phyloP scores from a whole-genome alignment of 1,140 invertebrate genomes.

The Hetaerina americana region DNA sequence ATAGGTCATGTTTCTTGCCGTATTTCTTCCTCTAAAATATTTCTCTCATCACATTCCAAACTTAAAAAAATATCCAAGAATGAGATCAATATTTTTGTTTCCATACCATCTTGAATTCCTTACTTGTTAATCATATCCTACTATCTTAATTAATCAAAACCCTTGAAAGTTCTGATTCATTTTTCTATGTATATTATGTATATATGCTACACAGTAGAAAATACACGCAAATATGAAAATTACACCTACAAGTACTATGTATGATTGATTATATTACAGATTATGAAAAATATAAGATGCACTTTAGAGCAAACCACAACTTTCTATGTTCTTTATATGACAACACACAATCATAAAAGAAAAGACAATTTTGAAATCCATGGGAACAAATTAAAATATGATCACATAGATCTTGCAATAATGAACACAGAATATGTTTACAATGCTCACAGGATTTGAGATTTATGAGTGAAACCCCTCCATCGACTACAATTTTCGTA shows the following conservation, averaged over 20 bases:
- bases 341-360: not conserved
- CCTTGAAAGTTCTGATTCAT: not conserved
- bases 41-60: not conserved
- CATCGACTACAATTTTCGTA: not conserved
- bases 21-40: not conserved
- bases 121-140: constrained; percentile 1
- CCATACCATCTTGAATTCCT: not conserved
- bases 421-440: no score
- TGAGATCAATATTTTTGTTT: constrained; percentile 5
- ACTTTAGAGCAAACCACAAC: constrained; percentile 4
- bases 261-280: constrained; percentile 7
- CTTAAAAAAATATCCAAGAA: constrained; percentile 2
- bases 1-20: not conserved
- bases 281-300: constrained; percentile 8
- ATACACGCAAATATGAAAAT: constrained; percentile 9
- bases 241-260: constrained; percentile 7
- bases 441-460: not conserved
- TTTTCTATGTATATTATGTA: constrained; percentile 5
- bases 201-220: constrained; percentile 8
- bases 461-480: not conserved
- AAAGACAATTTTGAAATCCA: not conserved
- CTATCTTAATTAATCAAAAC: not conserved
- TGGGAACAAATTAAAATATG: not conserved
- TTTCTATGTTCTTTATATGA: not conserved
- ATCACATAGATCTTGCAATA: not conserved